phyloP scores from a whole-genome alignment of 1,140 invertebrate species.

The Matsumurasca onukii region DNA sequence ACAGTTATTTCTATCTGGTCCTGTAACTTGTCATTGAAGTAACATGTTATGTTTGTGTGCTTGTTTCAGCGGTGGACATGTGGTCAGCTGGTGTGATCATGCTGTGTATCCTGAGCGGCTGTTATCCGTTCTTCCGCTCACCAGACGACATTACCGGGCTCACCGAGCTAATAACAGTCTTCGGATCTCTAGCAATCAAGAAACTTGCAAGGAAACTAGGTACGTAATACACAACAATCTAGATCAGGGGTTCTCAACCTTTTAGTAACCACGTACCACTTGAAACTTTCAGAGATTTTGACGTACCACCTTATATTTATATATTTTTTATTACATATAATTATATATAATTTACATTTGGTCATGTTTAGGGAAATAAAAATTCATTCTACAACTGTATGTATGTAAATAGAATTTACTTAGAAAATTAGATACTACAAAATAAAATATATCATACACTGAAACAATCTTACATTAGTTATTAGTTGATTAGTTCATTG shows the following conservation, averaged over 20 bases:
- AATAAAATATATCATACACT: conserved; percentile 18
- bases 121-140: conserved; percentile 83
- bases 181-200: conserved; percentile 70
- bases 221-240: conserved; percentile 44
- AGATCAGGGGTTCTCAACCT: too few relatives aligned
- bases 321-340: background rate
- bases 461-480: too few relatives aligned
- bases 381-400: too few relatives aligned
- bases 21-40: too few relatives aligned
- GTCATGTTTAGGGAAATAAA: too few relatives aligned
- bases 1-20: background rate
- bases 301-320: background rate
- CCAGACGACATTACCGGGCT: conserved; percentile 78
- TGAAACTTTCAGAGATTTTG: background rate
- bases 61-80: conserved; percentile 72
- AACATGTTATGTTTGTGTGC: too few relatives aligned
- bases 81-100: conserved; percentile 90
- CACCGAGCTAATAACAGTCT: conserved; percentile 79
- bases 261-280: too few relatives aligned
- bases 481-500: too few relatives aligned
- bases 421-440: too few relatives aligned
- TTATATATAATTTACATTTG: too few relatives aligned
- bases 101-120: conserved; percentile 72
- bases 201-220: conserved; percentile 68
- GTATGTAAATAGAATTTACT: too few relatives aligned